Base-by-base conservation (phyloP, 2,797 vertebrate genomes). In the Merluccius polli region DNA sequence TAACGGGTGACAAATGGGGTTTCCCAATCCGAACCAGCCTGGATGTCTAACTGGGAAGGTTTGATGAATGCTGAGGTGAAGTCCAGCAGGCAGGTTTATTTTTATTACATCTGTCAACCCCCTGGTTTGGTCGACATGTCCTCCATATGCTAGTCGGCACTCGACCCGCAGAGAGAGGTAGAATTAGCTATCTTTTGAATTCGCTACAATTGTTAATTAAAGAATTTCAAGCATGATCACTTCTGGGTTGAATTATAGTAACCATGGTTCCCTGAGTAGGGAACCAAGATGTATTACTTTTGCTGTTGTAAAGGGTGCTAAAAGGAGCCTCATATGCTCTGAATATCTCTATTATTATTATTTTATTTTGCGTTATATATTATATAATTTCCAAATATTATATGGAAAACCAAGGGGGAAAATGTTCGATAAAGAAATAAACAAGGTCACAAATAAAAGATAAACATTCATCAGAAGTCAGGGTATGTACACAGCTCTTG, bases 1-100 rank as follows among this genome's bases (percentile, higher is more conserved):
- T 96, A 96, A 94, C 95, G 94, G 95, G 94, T 97, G 95, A 96
- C 95, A 98, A 97, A 97, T 96, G 95, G 95, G 95, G 94, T 95
- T 95, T 94, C 83, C 88, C 94, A 93, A 94, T 95, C 94, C 87
- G 94, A 87, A 92, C 82, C 93, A 86, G 84, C 90, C 86, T 86
- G 94, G 93, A 94, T 93, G 93, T 92, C 92, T 95, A 92, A 94
- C 93, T 95, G 94, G 94, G 95, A 95, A 92, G 87, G 93, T 92
- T 94, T 96, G 96, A 96, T 96, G 94, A 96, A 96, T 96, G 95
- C 93, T 93, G 94, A 93, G 92, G 92, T 92, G 88, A 94, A 91
- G 91, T 93, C 92, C 87, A 89, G 94, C 94, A 95, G 96, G 95
- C 90, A 89, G 87, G 88, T 93, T 92, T 92, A 92, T 93, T 93